Evolutionary conservation across 2,113 vertebrate species (phyloP).

Genomic region (Forbesichthys agassizii): DNA sequence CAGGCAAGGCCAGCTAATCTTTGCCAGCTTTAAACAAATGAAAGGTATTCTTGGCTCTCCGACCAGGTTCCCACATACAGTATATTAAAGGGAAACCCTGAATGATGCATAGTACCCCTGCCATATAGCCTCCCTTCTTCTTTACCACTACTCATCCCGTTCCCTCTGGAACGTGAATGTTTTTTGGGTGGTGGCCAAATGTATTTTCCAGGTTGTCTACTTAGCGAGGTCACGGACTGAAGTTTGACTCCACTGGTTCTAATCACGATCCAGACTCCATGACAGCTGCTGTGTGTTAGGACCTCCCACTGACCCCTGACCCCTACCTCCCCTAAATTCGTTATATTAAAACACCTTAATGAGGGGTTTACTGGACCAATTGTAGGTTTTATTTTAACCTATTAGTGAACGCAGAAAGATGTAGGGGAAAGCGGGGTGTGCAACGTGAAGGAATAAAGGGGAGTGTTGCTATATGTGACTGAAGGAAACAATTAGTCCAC

Average conservation of each 20-base stretch:
- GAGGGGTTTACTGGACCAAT: conserved; percentile 89
- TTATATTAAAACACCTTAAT: conserved; percentile 92
- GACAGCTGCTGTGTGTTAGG: conserved; percentile 83
- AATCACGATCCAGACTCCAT: conserved; percentile 68
- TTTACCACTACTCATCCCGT: conserved; percentile 16
- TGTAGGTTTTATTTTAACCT: conserved; percentile 89
- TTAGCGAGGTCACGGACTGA: conserved; percentile 72
- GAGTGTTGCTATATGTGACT: conserved; percentile 68
- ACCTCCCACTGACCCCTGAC: conserved; percentile 80
- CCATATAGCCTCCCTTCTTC: conserved; percentile 11
- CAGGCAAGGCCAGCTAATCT: too few species aligned
- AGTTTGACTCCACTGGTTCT: conserved; percentile 77
- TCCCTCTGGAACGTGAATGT: conserved; percentile 47
- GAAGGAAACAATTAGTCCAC: conserved; percentile 87
- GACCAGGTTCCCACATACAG: conserved; percentile 28
- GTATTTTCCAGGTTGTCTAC: conserved; percentile 78
- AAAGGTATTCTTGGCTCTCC: conserved; percentile 1
- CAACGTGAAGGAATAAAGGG: not conserved
- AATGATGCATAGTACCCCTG: conserved; percentile 24
- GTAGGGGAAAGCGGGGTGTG: conserved; percentile 22
- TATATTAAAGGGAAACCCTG: conserved; percentile 14
- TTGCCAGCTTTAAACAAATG: too few species aligned
- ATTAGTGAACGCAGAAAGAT: conserved; percentile 72
- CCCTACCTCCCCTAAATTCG: conserved; percentile 81
- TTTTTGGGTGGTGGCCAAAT: conserved; percentile 64